These are phyloP conservation scores for Phalanger gymnotis DNA, from an alignment of 2,797 vertebrate species.

Conservation along the genomic window DNA sequence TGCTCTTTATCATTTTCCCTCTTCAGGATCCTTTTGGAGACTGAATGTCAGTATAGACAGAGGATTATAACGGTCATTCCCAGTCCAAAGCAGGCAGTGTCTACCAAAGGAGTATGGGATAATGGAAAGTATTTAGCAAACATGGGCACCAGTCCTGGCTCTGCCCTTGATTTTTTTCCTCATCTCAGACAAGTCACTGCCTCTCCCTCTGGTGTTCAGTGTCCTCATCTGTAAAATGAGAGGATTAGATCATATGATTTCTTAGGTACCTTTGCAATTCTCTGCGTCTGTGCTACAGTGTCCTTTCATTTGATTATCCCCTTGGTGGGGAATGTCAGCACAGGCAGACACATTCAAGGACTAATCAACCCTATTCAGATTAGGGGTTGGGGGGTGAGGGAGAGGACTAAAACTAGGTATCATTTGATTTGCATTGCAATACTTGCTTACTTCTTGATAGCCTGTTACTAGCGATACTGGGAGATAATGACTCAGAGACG, in stretches of 20 bases:
- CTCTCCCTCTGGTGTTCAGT: neutral
- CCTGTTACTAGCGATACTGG: neutral
- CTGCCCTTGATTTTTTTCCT: neutral
- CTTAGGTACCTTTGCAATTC: neutral
- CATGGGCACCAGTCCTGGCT: neutral
- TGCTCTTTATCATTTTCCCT: neutral
- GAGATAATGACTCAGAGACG: neutral
- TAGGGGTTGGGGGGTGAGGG: neutral
- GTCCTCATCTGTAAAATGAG: slow-evolving; percentile 7
- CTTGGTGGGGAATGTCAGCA: neutral
- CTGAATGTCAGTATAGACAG: neutral
- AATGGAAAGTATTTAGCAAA: neutral
- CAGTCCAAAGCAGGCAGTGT: neutral
- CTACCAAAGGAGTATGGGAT: neutral
- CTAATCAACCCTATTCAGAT: neutral
- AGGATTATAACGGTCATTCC: neutral
- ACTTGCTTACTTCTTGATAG: neutral
- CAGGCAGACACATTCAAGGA: neutral
- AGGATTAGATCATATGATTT: neutral
- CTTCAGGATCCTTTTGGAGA: neutral
- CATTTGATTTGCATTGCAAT: slow-evolving; percentile 1
- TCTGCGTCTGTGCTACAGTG: neutral
- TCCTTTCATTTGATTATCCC: neutral
- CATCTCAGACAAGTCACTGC: neutral
- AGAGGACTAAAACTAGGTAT: neutral